Percentiles rank a stretch among this genome's conserved stretches.
These are phyloP conservation scores for Drosophila fuyamai DNA, from an alignment of 1,140 invertebrate species.

Conservation along the genomic window DNA sequence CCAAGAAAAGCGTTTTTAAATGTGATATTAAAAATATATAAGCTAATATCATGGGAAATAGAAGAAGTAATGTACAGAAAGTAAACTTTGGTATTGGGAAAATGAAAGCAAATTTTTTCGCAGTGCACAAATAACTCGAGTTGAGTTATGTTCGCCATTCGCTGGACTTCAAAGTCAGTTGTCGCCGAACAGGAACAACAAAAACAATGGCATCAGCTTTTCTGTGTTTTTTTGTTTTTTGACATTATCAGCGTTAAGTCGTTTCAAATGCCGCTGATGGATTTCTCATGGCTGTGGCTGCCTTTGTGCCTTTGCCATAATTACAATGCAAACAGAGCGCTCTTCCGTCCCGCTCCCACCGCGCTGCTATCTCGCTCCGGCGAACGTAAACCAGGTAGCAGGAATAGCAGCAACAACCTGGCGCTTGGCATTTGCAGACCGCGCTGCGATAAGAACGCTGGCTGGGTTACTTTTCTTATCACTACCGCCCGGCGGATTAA, in stretches of 20 bases:
- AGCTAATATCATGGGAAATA: too few species aligned
- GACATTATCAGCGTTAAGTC: conserved; percentile 74
- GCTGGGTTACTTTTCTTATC: conserved; percentile 53
- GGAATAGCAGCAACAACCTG: conserved; percentile 3
- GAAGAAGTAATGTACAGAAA: too few species aligned
- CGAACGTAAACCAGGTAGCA: conserved; percentile 52
- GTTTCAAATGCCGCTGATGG: conserved; percentile 62
- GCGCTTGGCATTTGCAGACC: conserved; percentile 17
- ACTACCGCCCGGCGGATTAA: conserved; percentile 64
- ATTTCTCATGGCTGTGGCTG: conserved; percentile 27
- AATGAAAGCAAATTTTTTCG: not conserved
- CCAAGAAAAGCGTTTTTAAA: not conserved
- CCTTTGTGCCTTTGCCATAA: conserved; percentile 39
- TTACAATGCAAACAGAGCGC: conserved; percentile 56
- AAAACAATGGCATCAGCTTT: conserved; percentile 14
- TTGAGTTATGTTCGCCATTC: conserved; percentile 34
- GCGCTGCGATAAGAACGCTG: conserved; percentile 48
- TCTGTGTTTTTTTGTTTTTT: conserved; percentile 22
- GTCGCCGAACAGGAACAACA: conserved; percentile 9
- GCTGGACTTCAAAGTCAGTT: conserved; percentile 66
- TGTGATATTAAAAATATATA: too few species aligned
- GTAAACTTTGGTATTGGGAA: too few species aligned
- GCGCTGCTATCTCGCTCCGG: not conserved
- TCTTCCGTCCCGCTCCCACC: conserved; percentile 1
- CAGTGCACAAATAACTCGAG: conserved; percentile 11